Evolutionary conservation across 2,113 vertebrate species (phyloP), one percentile per base, ranked within the genome.

Genomic region (Glareola pratincola): DNA sequence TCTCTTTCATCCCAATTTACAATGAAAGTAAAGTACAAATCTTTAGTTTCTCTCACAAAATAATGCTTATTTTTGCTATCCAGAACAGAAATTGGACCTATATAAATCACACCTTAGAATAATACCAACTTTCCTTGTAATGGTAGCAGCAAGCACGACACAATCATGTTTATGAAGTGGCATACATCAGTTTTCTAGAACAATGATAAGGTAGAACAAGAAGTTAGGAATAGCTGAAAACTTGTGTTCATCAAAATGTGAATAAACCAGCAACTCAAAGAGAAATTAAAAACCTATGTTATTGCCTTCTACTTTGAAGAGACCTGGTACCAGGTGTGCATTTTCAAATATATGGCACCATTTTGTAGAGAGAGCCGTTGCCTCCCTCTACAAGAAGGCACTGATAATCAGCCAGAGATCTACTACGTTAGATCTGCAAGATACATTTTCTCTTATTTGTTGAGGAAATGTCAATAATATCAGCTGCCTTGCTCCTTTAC

Each of bases 241-340:
- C 8, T 27, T 75, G 2, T 32, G 19, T 14, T 92, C 16, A 66
- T 11, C 14, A 48, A 37, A 43, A 53, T 50, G 4, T 7, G 4
- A 92, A 50, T 54, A 54, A 79, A 83, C 6, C 1, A 51, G 8
- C 32, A 57, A 53, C 2, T 50, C 12, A 45, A 8, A 43, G 6
- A 53, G 9, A 6, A 51, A 47, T 2, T 53, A 19, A 48, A 43
- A 30, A 2, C 10, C 30, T 12, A 14, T 2, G 4, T 63, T 67
- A 50, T 21, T 45, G 6, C 13, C 10, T 62, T 86, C 18, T 54
- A 6, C 17, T 67, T 77, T 56, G 39, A 77, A 64, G 4, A 69
- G 2, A 22, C 0, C 9, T 56, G 30, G 6, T 5, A 56, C 3
- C 8, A 72, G 1, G 0, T 60, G 5, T 12, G 6, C 3, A 62